Conservation (phyloP, 1,140 invertebrate species). For the Diorhabda elongata region DNA sequence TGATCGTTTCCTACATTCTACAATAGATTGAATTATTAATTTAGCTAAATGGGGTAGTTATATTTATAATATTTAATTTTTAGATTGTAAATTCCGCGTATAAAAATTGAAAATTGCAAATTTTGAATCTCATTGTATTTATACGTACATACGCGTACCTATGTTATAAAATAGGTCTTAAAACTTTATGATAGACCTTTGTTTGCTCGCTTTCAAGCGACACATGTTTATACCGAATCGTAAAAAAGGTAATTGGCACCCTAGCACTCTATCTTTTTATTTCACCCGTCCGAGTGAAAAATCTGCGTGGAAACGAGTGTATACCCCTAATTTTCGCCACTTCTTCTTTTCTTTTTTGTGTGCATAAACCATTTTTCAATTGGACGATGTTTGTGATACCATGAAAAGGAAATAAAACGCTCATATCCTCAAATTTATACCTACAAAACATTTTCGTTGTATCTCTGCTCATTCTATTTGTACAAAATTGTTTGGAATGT, state of each 20-base stretch:
- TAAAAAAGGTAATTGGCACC: not conserved
- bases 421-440: constrained; percentile 1
- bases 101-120: too few species aligned
- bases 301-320: not conserved
- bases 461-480: not conserved
- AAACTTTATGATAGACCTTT: constrained; percentile 17
- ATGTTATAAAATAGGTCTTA: constrained; percentile 29
- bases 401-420: not conserved
- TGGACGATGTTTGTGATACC: not conserved
- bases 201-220: not conserved
- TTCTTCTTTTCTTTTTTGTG: constrained; percentile 10
- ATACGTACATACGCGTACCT: constrained; percentile 6
- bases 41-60: too few species aligned
- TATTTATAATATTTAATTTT: too few species aligned
- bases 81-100: too few species aligned
- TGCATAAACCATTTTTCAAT: constrained; percentile 1
- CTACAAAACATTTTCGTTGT: not conserved
- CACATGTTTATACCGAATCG: not conserved
- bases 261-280: constrained; percentile 4
- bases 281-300: not conserved
- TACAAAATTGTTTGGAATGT: too few species aligned
- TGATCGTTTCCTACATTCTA: too few species aligned
- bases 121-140: too few species aligned
- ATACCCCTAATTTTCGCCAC: not conserved
- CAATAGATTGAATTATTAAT: too few species aligned